phyloP scores from a whole-genome alignment of 2,113 vertebrate species.

The Hyla sarda region DNA sequence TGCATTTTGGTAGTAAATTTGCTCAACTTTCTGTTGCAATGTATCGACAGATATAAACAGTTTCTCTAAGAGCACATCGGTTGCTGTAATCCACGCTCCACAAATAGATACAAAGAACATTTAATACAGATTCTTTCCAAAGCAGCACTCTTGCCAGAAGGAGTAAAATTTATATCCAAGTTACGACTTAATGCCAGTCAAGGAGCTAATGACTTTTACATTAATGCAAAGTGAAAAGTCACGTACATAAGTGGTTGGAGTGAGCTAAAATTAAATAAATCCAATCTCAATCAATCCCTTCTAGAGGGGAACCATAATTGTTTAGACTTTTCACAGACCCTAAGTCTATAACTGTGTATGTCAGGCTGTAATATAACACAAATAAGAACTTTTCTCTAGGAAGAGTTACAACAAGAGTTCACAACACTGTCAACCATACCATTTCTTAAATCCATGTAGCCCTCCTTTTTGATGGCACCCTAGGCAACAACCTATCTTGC shows the following conservation, averaged over 20 bases:
- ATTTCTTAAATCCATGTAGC: too few relatives aligned
- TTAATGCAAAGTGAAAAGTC: neutral
- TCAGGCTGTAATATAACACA: too few relatives aligned
- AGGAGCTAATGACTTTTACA: conserved; percentile 5
- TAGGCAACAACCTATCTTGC: too few relatives aligned
- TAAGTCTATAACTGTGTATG: too few relatives aligned
- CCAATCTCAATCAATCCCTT: too few relatives aligned
- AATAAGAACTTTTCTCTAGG: too few relatives aligned
- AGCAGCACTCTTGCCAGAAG: neutral
- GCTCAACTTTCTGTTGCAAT: neutral
- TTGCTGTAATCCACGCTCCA: neutral
- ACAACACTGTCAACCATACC: too few relatives aligned
- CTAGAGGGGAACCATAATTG: too few relatives aligned
- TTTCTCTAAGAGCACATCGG: neutral
- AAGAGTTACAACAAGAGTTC: too few relatives aligned
- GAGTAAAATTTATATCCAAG: neutral
- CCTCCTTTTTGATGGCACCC: too few relatives aligned
- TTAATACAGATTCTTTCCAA: neutral
- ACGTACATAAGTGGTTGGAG: neutral
- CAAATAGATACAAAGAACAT: neutral
- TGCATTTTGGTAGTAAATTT: too few relatives aligned
- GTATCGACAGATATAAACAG: neutral
- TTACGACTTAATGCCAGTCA: neutral
- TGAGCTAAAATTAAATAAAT: neutral
- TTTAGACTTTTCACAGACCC: too few relatives aligned